Evolutionary conservation across 1,140 invertebrate genomes (phyloP).

Genomic region (Hycleus cichorii): DNA sequence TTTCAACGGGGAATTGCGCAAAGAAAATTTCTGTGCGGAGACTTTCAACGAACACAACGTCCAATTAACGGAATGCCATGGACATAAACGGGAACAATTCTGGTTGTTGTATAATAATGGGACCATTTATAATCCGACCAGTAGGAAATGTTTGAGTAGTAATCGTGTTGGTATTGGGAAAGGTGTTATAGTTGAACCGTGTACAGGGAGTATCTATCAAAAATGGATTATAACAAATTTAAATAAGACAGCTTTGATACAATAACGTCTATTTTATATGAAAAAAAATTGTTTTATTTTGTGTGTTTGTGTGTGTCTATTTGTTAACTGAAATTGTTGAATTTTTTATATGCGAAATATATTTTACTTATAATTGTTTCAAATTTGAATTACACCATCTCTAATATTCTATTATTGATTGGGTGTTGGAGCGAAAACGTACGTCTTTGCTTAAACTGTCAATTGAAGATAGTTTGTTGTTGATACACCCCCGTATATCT

Average conservation of each 20-base stretch:
- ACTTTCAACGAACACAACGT: constrained; percentile 39
- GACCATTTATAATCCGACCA: constrained; percentile 33
- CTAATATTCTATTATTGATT: too few relatives aligned
- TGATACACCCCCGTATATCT: too few relatives aligned
- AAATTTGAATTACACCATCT: too few relatives aligned
- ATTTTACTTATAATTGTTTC: too few relatives aligned
- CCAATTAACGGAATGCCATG: constrained; percentile 49
- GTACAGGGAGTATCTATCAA: constrained; percentile 31
- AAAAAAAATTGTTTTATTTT: too few relatives aligned
- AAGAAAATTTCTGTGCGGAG: constrained; percentile 68
- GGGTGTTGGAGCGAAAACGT: too few relatives aligned
- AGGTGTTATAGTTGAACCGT: constrained; percentile 33
- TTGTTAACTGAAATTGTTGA: too few relatives aligned
- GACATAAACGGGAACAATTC: constrained; percentile 48
- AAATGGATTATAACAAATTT: constrained; percentile 36
- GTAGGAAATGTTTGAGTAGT: constrained; percentile 35
- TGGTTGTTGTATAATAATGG: constrained; percentile 45
- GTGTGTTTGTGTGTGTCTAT: too few relatives aligned
- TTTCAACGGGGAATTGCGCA: constrained; percentile 59
- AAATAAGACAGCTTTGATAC: constrained; percentile 28
- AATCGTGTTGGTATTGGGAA: constrained; percentile 35
- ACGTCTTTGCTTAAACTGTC: too few relatives aligned
- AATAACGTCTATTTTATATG: not conserved
- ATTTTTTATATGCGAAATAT: too few relatives aligned
- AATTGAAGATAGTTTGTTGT: too few relatives aligned